Evolutionary conservation across 1,140 invertebrate genomes (phyloP).

Genomic region (Nomia melanderi): DNA sequence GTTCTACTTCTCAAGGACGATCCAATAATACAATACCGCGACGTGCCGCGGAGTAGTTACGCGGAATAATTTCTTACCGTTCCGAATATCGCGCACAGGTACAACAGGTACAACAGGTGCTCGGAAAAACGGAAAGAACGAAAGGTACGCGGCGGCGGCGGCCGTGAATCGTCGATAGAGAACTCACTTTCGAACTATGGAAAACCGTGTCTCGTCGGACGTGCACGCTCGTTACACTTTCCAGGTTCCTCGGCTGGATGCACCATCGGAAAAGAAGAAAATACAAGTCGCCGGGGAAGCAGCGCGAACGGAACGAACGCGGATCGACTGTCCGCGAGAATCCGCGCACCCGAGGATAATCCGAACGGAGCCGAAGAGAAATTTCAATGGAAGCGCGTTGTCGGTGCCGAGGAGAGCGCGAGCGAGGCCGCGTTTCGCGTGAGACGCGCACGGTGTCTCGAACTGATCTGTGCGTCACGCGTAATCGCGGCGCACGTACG

Average conservation of each 20-base stretch:
- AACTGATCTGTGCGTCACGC: constrained; percentile 35
- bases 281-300: too few relatives aligned
- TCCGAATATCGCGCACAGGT: neutral
- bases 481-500: constrained; percentile 37
- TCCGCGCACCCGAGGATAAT: neutral
- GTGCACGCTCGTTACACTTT: constrained; percentile 14
- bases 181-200: constrained; percentile 43
- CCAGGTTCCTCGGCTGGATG: constrained; percentile 1
- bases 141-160: neutral
- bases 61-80: neutral
- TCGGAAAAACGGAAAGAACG: constrained; percentile 11
- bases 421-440: neutral
- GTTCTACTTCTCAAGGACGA: neutral
- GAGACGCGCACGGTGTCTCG: constrained; percentile 9
- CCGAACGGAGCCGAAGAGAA: neutral
- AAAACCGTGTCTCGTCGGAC: constrained; percentile 15
- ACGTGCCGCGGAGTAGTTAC: neutral
- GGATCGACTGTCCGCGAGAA: neutral
- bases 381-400: neutral
- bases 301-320: too few relatives aligned
- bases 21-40: neutral
- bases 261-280: neutral
- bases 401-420: neutral
- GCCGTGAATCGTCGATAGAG: neutral
- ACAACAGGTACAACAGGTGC: neutral